Base-by-base conservation (phyloP, 2,888 invertebrate species). In the Adelphocoris suturalis region DNA sequence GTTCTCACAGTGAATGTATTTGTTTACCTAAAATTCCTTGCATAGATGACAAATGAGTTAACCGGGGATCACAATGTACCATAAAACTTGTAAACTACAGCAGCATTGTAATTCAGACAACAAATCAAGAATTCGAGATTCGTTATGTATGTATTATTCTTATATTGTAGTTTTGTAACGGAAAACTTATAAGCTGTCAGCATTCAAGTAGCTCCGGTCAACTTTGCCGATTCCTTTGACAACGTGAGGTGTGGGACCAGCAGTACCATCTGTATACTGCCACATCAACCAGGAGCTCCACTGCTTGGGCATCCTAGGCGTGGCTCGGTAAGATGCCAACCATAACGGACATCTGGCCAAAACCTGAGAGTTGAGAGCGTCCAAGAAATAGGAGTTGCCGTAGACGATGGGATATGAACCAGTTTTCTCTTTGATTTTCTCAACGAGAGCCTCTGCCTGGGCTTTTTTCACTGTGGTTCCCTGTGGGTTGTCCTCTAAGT, bases 251-350 rank as follows among this genome's bases (percentile, higher is more conserved):
- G 23, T 19, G 0, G 82, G 57, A 9, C 89, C 89, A 9, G 2
- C 13, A 12, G 11, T 68, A 4, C 89, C 89, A 27, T 89, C 89
- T 2, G 89, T 89, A 46, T 89, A 89, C 82, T 89, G 89, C 89
- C 89, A 89, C 75, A 89, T 61, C 19, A 82, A 9, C 89, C 89
- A 89, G 13, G 46, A 14, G 46, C 27, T 82, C 89, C 89, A 89
- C 23, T 5, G 5, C 13, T 89, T 89, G 3, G 89, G 89, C 23
- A 89, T 46, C 0, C 0, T 82, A 0, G 89, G 89, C 52, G 23
- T 0, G 46, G 46, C 14, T 14, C 9, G 4, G 55, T 78, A 88
- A 13, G 23, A 14, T 1, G 89, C 89, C 4, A 89, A 0, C 89
- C 89, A 89, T 0, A 89, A 28, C 0, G 89, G 89, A 23, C 89